These are phyloP conservation scores for Tribolium freemani DNA, from an alignment of 2,888 invertebrate genomes.

Conservation along the genomic window DNA sequence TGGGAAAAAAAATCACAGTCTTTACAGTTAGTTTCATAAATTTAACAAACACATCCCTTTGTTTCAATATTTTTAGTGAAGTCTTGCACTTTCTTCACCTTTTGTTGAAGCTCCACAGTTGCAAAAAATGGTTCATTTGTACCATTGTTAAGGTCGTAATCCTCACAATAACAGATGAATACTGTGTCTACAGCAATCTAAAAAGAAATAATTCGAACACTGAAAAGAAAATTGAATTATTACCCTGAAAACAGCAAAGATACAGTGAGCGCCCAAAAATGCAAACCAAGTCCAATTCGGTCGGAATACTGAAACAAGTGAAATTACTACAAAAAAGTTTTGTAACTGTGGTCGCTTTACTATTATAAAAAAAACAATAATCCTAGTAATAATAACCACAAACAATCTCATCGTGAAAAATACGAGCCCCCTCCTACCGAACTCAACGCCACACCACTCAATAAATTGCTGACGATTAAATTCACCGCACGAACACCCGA, in stretches of 20 bases:
- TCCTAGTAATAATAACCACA: conserved; percentile 17
- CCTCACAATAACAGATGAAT: conserved; percentile 45
- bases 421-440: conserved; percentile 43
- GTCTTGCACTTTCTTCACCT: conserved; percentile 1
- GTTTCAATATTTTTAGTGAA: not conserved
- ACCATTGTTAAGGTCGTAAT: conserved; percentile 40
- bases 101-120: not conserved
- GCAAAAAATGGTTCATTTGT: conserved; percentile 16
- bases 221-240: not conserved
- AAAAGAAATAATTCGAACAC: not conserved
- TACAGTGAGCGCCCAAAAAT: conserved; percentile 23
- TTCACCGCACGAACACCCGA: conserved; percentile 41
- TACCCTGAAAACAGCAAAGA: conserved; percentile 49
- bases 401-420: conserved; percentile 31
- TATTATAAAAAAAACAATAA: no score
- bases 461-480: conserved; percentile 38
- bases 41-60: not conserved
- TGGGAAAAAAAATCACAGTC: no score
- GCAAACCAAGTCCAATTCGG: conserved; percentile 35
- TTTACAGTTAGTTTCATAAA: no score
- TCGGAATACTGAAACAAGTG: no score
- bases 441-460: conserved; percentile 44
- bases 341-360: no score
- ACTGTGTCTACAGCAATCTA: conserved; percentile 40
- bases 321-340: no score